These are phyloP conservation scores for Ornithoptera priamus DNA, from an alignment of 2,888 invertebrate species.

Conservation along the genomic window DNA sequence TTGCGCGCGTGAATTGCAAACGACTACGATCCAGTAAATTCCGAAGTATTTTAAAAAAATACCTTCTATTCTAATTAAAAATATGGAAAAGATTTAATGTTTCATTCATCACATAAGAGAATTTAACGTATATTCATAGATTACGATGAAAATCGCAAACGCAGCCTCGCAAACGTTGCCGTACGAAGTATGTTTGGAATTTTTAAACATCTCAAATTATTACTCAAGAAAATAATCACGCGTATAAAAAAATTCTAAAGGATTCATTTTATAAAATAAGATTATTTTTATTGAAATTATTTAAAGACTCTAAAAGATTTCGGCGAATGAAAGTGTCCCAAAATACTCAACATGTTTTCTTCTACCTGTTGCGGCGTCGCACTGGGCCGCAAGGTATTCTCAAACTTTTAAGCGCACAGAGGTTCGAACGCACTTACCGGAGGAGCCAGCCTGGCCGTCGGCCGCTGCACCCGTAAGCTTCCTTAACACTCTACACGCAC, in stretches of 20 bases:
- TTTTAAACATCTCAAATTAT: background rate
- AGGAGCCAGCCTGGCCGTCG: conserved; percentile 48
- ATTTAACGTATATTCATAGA: background rate
- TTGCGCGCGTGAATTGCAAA: background rate
- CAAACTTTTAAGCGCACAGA: conserved; percentile 63
- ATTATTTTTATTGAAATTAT: too few relatives aligned
- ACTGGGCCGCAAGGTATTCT: conserved; percentile 45
- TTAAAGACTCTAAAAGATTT: conserved; percentile 3
- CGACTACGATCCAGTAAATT: background rate
- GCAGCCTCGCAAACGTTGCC: background rate
- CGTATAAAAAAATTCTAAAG: background rate
- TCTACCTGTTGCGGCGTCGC: conserved; percentile 68
- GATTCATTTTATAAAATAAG: too few relatives aligned
- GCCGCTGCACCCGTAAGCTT: conserved; percentile 49
- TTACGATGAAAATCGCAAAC: background rate
- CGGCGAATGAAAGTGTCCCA: conserved; percentile 8
- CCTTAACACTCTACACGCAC: conserved; percentile 56
- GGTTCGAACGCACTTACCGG: conserved; percentile 53
- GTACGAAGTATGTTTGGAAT: background rate
- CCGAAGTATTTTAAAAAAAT: background rate
- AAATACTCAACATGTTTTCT: conserved; percentile 59
- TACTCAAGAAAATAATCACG: background rate
- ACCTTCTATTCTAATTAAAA: background rate
- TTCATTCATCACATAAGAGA: conserved; percentile 7
- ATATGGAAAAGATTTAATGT: background rate